Conservation (phyloP, 1,140 invertebrate species). For the Saccostrea echinata region DNA sequence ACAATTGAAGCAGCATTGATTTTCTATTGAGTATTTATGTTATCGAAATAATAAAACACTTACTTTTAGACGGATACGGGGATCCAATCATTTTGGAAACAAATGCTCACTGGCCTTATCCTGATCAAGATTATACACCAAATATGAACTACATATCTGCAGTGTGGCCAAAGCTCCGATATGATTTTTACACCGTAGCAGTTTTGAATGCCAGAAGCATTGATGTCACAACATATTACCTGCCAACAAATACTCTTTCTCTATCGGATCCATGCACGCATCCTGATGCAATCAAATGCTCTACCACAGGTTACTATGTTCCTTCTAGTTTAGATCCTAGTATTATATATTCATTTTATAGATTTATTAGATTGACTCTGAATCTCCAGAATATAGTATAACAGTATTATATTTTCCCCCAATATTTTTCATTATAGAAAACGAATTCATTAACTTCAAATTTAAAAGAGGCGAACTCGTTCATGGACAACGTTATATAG, state of each 20-base stretch:
- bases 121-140: slow-evolving; percentile 62
- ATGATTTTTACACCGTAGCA: slow-evolving; percentile 59
- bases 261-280: slow-evolving; percentile 58
- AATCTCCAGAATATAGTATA: no score
- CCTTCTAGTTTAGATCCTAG: background rate
- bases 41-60: no score
- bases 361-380: background rate
- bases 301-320: slow-evolving; percentile 42
- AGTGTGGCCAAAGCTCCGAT: slow-evolving; percentile 64
- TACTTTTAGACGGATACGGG: slow-evolving; percentile 47
- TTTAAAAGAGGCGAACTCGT: slow-evolving; percentile 49
- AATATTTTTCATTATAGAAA: slow-evolving; percentile 33
- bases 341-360: background rate
- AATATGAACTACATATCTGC: slow-evolving; percentile 63
- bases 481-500: slow-evolving; percentile 59
- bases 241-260: background rate
- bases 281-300: slow-evolving; percentile 55
- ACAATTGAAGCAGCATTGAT: no score
- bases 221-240: slow-evolving; percentile 53
- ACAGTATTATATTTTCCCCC: no score
- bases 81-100: slow-evolving; percentile 41
- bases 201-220: slow-evolving; percentile 51
- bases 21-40: no score
- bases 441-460: slow-evolving; percentile 57
- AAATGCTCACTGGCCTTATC: slow-evolving; percentile 53